Evolutionary conservation across 2,888 invertebrate species (phyloP), one percentile per base, ranked within the genome.

Genomic region (Orthosia incerta): DNA sequence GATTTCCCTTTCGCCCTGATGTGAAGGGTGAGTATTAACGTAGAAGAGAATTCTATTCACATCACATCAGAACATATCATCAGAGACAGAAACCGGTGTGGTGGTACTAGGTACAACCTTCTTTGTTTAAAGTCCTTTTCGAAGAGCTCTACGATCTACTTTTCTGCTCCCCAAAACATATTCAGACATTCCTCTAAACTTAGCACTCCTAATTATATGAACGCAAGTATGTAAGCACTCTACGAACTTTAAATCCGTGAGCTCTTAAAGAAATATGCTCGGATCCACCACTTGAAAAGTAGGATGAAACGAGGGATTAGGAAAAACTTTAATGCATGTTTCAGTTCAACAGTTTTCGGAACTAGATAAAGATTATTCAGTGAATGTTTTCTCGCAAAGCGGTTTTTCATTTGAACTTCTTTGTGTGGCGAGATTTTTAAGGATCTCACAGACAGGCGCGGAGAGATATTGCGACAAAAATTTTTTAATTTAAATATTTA

Each of bases 291-390:
- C 61, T 48, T 55, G 4, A 31, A 15, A 64, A 45, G 15, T 60
- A 9, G 23, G 15, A 59, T 23, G 26, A 46, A 71, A 46, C 5
- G 23, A 4, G 39, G 23, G 48, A 60, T 64, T 74, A 73, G 55
- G 60, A 60, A 73, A 31, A 64, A 64, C 59, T 76, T 76, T 53
- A 79, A 79, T 64, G 59, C 26, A 70, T 15, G 74, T 72, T 50
- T 60, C 48, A 79, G 63, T 72, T 64, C 48, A 72, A 63, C 57
- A 45, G 70, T n/a, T 20, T 79, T 72, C n/a, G 4, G 26, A 51
- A 63, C 51, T 59, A 50, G 18, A 55, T 45, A 45, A 46, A 45
- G 26, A 61, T 76, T 67, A 67, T 50, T 31, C 45, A n/a, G 48
- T 23, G n/a, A n/a, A 51, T 50, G 26, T 23, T 74, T 68, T 11